Percentiles rank a stretch among this genome's conserved stretches.
phyloP scores from a whole-genome alignment of 2,888 invertebrate species.

The Temnothorax unifasciatus region DNA sequence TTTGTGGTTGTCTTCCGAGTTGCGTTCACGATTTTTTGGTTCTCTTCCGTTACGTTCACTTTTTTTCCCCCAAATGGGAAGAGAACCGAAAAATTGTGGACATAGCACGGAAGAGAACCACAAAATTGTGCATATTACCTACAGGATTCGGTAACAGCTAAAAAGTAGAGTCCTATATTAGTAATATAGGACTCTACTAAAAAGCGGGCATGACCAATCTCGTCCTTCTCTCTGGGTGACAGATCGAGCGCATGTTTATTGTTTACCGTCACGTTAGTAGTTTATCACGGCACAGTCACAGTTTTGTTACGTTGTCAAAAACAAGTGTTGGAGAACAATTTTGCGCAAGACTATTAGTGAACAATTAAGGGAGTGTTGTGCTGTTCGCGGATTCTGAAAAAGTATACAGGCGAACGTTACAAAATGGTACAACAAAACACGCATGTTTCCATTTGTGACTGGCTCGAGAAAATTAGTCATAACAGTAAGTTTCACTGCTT shows the following conservation, averaged over 20 bases:
- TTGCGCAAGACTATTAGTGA: neutral
- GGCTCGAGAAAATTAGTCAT: neutral
- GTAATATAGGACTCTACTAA: too few relatives aligned
- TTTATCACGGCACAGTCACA: neutral
- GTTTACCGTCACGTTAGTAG: conserved; percentile 1
- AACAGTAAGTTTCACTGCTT: neutral
- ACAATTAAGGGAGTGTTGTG: neutral
- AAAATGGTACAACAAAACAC: neutral
- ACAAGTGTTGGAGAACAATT: neutral
- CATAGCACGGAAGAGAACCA: too few relatives aligned
- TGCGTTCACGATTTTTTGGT: too few relatives aligned
- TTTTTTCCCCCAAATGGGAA: too few relatives aligned
- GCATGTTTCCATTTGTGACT: conserved; percentile 2
- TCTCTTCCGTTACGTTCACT: too few relatives aligned
- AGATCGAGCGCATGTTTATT: neutral
- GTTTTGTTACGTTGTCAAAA: neutral
- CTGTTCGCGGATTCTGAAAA: neutral
- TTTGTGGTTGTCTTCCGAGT: too few relatives aligned
- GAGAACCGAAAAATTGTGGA: too few relatives aligned
- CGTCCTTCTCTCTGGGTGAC: too few relatives aligned
- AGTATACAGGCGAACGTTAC: neutral
- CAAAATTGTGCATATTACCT: too few relatives aligned
- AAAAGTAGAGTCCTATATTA: too few relatives aligned
- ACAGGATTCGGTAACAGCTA: too few relatives aligned
- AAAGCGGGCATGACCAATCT: too few relatives aligned